A percentile compares a stretch with the other conserved stretches of the same genome.
phyloP scores from a whole-genome alignment of 2,888 invertebrate genomes.

The Boloria selene region DNA sequence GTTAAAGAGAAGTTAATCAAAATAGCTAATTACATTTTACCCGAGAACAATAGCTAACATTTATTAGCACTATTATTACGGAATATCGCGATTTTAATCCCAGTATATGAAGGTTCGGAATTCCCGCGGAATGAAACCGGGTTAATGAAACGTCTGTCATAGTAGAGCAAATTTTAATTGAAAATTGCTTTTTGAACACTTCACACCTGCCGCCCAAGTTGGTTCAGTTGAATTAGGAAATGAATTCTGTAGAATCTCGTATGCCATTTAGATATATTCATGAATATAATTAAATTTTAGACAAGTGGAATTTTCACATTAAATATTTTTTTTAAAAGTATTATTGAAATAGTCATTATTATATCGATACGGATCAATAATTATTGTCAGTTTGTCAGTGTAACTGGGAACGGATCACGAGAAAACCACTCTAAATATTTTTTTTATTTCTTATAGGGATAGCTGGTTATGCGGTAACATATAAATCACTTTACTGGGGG shows the following conservation, averaged over 20 bases:
- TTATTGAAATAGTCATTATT: too few species aligned
- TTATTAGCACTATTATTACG: slow-evolving; percentile 23
- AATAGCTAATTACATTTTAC: slow-evolving; percentile 14
- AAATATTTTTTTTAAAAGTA: too few species aligned
- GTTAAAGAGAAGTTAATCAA: slow-evolving; percentile 11
- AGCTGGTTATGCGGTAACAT: too few species aligned
- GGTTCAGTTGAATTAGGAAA: slow-evolving; percentile 33
- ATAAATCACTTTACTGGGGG: too few species aligned
- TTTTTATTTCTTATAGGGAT: too few species aligned
- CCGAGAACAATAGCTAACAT: slow-evolving; percentile 17
- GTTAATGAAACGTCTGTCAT: slow-evolving; percentile 80
- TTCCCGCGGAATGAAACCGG: slow-evolving; percentile 57
- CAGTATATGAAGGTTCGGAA: slow-evolving; percentile 42
- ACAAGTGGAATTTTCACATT: background rate
- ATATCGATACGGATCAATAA: too few species aligned
- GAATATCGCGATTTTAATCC: slow-evolving; percentile 31
- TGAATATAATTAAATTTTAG: background rate
- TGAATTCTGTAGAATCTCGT: slow-evolving; percentile 29
- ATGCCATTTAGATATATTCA: background rate
- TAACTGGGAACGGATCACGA: too few species aligned
- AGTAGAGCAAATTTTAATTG: slow-evolving; percentile 69
- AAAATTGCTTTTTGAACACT: slow-evolving; percentile 66
- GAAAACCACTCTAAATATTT: too few species aligned
- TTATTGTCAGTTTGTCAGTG: too few species aligned
- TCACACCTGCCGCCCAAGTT: slow-evolving; percentile 56